These are phyloP conservation scores for Epizoanthus rinbou DNA, from an alignment of 92 coral and sea anemone genomes.

Conservation along the genomic window DNA sequence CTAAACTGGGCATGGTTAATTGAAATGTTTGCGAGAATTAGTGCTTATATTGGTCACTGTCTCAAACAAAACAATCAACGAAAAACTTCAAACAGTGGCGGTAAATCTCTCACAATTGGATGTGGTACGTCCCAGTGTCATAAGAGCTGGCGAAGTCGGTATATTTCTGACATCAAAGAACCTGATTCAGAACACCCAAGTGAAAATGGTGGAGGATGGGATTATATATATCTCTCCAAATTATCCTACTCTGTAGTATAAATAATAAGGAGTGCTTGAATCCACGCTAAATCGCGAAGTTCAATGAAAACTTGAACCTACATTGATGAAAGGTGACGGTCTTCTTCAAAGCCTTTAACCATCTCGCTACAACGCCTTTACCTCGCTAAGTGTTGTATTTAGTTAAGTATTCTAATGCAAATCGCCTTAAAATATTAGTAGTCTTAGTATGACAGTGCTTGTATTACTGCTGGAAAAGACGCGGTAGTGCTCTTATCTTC, in stretches of 20 bases:
- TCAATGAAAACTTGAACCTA: too few relatives aligned
- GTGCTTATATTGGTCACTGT: conserved; percentile 17
- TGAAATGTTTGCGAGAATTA: conserved; percentile 1
- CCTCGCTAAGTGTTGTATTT: too few relatives aligned
- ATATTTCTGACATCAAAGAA: conserved; percentile 19
- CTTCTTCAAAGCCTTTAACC: too few relatives aligned
- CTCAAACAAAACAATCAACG: neutral
- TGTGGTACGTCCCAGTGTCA: neutral
- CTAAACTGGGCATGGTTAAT: conserved; percentile 18
- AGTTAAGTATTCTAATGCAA: too few relatives aligned
- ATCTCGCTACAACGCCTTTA: too few relatives aligned
- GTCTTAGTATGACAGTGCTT: too few relatives aligned
- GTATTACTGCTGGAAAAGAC: too few relatives aligned
- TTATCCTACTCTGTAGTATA: conserved; percentile 4
- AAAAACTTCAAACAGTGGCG: conserved; percentile 30
- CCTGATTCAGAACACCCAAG: conserved; percentile 26
- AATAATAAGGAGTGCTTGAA: too few relatives aligned
- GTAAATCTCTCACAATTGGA: conserved; percentile 13
- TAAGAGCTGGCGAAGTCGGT: neutral
- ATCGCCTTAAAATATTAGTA: too few relatives aligned
- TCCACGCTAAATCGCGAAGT: too few relatives aligned
- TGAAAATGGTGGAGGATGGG: conserved; percentile 23
- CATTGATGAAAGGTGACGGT: too few relatives aligned
- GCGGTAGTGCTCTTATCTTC: too few relatives aligned
- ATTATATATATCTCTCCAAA: conserved; percentile 13